Base-by-base conservation (phyloP, 1,140 invertebrate genomes). In the Steinernema khuongi region DNA sequence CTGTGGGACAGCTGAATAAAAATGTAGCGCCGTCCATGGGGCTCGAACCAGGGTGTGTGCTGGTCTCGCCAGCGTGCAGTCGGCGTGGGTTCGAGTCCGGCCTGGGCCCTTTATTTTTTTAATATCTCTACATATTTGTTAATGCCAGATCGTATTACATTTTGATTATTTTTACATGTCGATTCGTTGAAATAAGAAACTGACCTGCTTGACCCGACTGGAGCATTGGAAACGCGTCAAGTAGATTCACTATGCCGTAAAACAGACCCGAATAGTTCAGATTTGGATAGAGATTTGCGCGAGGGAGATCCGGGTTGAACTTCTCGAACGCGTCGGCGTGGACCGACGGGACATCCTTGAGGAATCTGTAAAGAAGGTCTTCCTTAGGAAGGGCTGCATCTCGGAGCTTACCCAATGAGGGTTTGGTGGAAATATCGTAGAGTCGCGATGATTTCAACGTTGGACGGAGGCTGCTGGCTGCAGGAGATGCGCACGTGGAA, bases 401-500 rank as follows among this genome's bases (percentile, higher is more conserved):
- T 50, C 22, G 41, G 28, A 80, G 89, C 89, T 90, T 90, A 97
- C 96, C 87, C 92, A 79, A 98, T 88, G 72, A 99, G 88, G 68
- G 94, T 96, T 88, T 96, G 94, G 30, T 94, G 95, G 87, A 99
- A 98, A 87, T 95, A 97, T 87, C 97, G 96, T 80, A 99, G 89
- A 72, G 94, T 97, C 85, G 94, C 96, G 69, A 94, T 93, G 86
- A 98, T 94, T 86, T 99, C 96, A 73, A 91, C 88, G 72, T 95
- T 95, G 73, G 93, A 94, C 68, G 96, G 96, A 31, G 96, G 94
- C 83, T 94, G 90, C 80, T 91, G 90, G 79, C 92, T 93, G 88
- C 96, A 93, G 80, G 93, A 90, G 72, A 98, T 90, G 75, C 95
- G 90, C 81, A 93, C 90, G 85, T 97, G 94, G 87, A 92, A 95